Base-by-base conservation (phyloP, 1,140 invertebrate genomes). In the Drosophila varians region DNA sequence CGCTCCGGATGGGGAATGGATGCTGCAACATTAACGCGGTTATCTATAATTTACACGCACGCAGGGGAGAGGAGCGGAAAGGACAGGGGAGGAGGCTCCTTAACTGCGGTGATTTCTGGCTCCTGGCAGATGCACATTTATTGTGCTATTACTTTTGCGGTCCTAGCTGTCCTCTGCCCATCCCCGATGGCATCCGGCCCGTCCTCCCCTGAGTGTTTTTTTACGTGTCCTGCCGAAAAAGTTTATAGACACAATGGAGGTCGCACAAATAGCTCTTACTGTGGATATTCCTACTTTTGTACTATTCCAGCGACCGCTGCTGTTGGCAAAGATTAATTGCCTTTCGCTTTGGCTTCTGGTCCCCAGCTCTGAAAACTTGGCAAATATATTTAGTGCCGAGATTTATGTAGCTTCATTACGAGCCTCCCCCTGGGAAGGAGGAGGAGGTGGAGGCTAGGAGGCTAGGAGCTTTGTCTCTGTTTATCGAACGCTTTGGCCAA, bases 381-480 rank as follows among this genome's bases (percentile, higher is more conserved):
- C 76, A 83, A 75, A 84, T 86, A 84, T 86, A 84, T 84, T 84
- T 84, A 80, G 80, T 84, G 80, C 72, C 65, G 80, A 84, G 80
- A 84, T 84, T 84, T 84, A 84, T 84, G 80, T 86, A 18, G 76
- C 80, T 86, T 84, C 80, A 84, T 84, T 84, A 80, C 62, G 66
- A 66, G 47, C 34, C 21, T 48, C 26, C 18, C 31, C 26, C 19
- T 11, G 12, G 11, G 7, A 2, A 28, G 8, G n/a, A n/a, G n/a
- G n/a, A n/a, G n/a, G n/a, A n/a, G n/a, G n/a, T n/a, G n/a, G n/a
- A n/a, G n/a, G n/a, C n/a, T n/a, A n/a, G n/a, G n/a, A n/a, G n/a
- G n/a, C n/a, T 12, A 1, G 36, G 18, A 12, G 31, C 9, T 38
- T 60, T 69, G 38, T 51, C 31, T 46, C 36, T 65, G 49, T 54